Percentiles rank a stretch among this genome's conserved stretches.
Conservation (phyloP, 2,113 vertebrate species). For the Scolopax mira region DNA sequence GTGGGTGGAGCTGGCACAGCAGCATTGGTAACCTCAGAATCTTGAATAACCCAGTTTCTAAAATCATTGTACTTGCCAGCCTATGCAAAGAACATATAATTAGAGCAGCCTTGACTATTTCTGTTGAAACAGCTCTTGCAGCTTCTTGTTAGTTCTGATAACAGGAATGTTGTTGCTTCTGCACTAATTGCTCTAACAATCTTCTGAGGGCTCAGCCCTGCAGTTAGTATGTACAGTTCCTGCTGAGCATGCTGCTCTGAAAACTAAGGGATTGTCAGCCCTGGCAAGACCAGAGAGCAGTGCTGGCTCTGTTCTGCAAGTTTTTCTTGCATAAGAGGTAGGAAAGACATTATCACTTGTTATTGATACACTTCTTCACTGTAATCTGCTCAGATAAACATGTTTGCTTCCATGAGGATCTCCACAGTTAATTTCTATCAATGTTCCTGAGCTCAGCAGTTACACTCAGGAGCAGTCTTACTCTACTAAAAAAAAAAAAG, state of each 20-base stretch:
- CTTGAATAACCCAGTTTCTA: conserved; percentile 66
- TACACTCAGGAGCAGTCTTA: background rate
- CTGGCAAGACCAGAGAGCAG: background rate
- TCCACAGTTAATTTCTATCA: background rate
- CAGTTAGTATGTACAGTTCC: background rate
- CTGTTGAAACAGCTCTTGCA: conserved; percentile 59
- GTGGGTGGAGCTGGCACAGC: conserved; percentile 65
- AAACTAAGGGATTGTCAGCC: background rate
- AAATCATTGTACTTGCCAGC: conserved; percentile 37
- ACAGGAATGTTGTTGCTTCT: conserved; percentile 58
- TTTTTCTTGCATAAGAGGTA: background rate
- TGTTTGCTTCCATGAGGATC: background rate
- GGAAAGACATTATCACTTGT: background rate
- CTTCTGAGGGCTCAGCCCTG: conserved; percentile 22
- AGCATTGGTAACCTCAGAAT: conserved; percentile 63
- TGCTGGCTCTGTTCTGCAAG: background rate
- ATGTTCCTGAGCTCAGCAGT: background rate
- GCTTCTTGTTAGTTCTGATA: conserved; percentile 61
- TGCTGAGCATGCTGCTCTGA: conserved; percentile 20
- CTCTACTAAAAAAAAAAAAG: background rate
- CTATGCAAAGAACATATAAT: conserved; percentile 60
- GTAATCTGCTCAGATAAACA: background rate
- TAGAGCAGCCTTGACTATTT: conserved; percentile 57
- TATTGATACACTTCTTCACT: background rate
- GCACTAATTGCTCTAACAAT: conserved; percentile 53